Evolutionary conservation across 2,888 invertebrate species (phyloP).

Genomic region (Hemaris fuciformis): DNA sequence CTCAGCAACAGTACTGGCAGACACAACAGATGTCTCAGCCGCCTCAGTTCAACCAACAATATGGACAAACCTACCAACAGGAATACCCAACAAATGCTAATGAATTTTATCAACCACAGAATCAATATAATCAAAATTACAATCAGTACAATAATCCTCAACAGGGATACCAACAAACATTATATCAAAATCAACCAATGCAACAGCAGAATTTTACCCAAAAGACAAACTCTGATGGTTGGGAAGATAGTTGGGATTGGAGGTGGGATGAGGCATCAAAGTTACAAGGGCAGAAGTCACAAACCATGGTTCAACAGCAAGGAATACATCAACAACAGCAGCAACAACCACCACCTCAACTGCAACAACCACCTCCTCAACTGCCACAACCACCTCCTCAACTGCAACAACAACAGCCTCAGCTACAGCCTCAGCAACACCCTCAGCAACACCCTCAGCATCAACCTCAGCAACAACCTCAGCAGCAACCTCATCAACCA

Average conservation of each 20-base stretch:
- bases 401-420: slow-evolving; percentile 17
- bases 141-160: slow-evolving; percentile 44
- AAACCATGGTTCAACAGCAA: slow-evolving; percentile 27
- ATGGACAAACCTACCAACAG: slow-evolving; percentile 61
- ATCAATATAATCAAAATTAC: slow-evolving; percentile 54
- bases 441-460: slow-evolving; percentile 18
- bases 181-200: slow-evolving; percentile 52
- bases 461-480: not conserved
- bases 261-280: slow-evolving; percentile 82
- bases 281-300: slow-evolving; percentile 53
- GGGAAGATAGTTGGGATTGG: slow-evolving; percentile 82
- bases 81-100: slow-evolving; percentile 58
- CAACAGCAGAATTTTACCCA: slow-evolving; percentile 48
- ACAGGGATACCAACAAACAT: slow-evolving; percentile 56
- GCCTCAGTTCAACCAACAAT: slow-evolving; percentile 69
- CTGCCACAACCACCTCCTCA: slow-evolving; percentile 30
- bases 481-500: slow-evolving; percentile 29
- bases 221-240: slow-evolving; percentile 55
- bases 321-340: slow-evolving; percentile 28
- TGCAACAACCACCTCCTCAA: not conserved
- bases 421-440: not conserved
- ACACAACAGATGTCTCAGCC: slow-evolving; percentile 36
- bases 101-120: slow-evolving; percentile 54
- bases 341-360: not conserved
- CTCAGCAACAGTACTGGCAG: slow-evolving; percentile 36